Evolutionary conservation across 2,888 invertebrate species (phyloP).

Genomic region (Dromius quadrimaculatus): DNA sequence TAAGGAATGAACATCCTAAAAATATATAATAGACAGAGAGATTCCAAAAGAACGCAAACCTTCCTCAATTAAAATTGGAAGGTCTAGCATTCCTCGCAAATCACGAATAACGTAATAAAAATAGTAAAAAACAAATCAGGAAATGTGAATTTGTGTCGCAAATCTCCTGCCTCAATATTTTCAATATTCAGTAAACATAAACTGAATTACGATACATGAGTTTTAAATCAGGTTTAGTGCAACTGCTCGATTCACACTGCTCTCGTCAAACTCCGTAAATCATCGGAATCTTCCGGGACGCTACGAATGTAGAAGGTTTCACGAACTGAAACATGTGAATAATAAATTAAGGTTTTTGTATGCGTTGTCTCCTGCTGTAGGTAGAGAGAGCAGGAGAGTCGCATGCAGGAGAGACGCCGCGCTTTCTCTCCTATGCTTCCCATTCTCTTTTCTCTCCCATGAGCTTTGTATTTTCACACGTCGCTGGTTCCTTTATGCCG

Average conservation of each 20-base stretch:
- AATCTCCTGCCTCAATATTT: constrained; percentile 17
- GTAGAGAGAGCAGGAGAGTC: constrained; percentile 23
- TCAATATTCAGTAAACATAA: constrained; percentile 39
- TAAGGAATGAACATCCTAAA: no score
- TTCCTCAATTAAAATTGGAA: no score
- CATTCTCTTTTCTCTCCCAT: constrained; percentile 47
- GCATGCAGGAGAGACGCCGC: not conserved
- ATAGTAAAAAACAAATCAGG: not conserved
- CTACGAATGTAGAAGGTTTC: constrained; percentile 37
- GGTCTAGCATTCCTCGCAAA: not conserved
- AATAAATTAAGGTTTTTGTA: constrained; percentile 51
- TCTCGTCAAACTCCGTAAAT: constrained; percentile 32
- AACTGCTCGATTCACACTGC: constrained; percentile 32
- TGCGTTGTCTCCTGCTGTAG: constrained; percentile 16
- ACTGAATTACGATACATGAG: constrained; percentile 26
- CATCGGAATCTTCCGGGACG: constrained; percentile 39
- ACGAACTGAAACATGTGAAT: constrained; percentile 49
- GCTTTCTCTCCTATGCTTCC: constrained; percentile 23
- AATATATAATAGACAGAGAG: no score
- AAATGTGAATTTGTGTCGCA: constrained; percentile 1
- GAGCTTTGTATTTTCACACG: constrained; percentile 52
- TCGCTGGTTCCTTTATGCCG: constrained; percentile 47
- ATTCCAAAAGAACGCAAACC: no score
- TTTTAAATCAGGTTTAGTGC: constrained; percentile 37
- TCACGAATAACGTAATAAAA: not conserved